These are phyloP conservation scores for Eonycteris spelaea DNA, from an alignment of 2,113 vertebrate genomes.

Conservation along the genomic window DNA sequence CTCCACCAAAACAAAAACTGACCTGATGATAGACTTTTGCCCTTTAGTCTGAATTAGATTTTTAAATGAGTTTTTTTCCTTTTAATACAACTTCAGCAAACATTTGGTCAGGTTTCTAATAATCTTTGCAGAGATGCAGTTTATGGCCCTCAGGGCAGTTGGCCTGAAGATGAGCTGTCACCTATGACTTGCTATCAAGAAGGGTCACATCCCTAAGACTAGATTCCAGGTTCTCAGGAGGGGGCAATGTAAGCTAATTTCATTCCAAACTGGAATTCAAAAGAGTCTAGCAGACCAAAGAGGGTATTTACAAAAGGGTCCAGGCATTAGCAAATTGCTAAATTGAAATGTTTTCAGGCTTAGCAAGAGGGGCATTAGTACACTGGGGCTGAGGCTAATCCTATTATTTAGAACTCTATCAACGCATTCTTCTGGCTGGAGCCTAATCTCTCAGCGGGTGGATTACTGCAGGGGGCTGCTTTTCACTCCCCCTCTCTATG, in stretches of 20 bases:
- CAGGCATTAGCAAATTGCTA: not conserved
- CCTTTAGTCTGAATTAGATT: not conserved
- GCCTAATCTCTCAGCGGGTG: conserved; percentile 52
- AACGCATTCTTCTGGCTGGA: conserved; percentile 51
- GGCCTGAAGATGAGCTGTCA: not conserved
- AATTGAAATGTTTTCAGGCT: conserved; percentile 54
- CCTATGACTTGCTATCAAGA: not conserved
- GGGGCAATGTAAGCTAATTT: not conserved
- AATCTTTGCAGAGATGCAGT: not conserved
- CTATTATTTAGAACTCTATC: conserved; percentile 67
- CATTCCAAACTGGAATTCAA: not conserved
- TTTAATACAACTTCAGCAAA: not conserved
- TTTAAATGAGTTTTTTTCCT: not conserved
- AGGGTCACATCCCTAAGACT: not conserved
- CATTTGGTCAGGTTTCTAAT: not conserved
- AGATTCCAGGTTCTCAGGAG: not conserved
- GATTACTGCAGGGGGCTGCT: conserved; percentile 71
- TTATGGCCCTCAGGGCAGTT: not conserved
- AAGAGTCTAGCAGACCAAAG: not conserved
- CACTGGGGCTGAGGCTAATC: conserved; percentile 61
- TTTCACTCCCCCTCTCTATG: conserved; percentile 41
- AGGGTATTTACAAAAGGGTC: conserved; percentile 14
- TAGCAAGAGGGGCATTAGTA: conserved; percentile 7
- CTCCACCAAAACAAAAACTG: not conserved
- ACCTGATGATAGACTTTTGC: not conserved